Conservation (phyloP, 2,113 vertebrate species). For the Eclectus roratus region DNA sequence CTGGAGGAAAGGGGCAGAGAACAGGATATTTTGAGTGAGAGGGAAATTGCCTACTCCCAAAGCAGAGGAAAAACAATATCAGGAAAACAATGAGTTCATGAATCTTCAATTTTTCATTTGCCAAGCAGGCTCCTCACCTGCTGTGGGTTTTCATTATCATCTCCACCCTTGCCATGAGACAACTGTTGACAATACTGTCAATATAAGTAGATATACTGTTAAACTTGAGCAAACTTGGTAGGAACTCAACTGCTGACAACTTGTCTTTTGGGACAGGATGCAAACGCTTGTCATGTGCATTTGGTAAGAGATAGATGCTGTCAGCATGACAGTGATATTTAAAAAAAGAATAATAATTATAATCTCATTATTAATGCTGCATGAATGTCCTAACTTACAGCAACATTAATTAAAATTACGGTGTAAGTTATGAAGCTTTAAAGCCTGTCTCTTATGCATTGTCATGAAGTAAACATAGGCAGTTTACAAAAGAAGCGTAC, state of each 20-base stretch:
- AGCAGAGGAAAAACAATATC: neutral
- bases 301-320: neutral
- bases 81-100: neutral
- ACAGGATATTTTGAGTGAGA: neutral
- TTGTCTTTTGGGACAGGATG: neutral
- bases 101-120: neutral
- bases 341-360: neutral
- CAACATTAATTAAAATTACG: neutral
- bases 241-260: neutral
- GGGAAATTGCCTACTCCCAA: neutral
- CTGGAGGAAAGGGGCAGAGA: neutral
- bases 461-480: neutral
- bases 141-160: neutral
- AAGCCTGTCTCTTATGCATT: neutral
- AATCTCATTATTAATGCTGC: neutral
- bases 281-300: neutral
- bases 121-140: neutral
- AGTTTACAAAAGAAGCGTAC: neutral
- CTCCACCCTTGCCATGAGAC: neutral
- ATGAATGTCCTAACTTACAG: neutral
- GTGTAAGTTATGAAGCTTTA: neutral
- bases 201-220: neutral
- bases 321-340: neutral
- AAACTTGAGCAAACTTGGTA: neutral
- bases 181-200: neutral